Evolutionary conservation across 2,113 vertebrate genomes (phyloP).

Genomic region (Aegotheles bennettii): DNA sequence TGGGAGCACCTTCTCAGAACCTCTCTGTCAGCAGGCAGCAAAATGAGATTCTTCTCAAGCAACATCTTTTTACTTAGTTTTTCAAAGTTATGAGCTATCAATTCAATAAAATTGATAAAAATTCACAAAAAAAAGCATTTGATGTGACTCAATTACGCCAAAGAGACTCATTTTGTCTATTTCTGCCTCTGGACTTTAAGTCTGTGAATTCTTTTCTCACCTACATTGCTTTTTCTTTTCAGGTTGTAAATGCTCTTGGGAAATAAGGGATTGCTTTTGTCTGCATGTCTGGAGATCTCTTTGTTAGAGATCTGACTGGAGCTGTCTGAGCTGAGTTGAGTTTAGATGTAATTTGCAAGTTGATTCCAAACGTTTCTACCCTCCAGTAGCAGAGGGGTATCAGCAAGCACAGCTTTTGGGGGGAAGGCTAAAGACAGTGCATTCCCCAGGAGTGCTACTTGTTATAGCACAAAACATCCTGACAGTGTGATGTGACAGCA

Average conservation of each 20-base stretch:
- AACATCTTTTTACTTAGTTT: background rate
- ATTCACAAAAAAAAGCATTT: background rate
- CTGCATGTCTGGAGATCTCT: background rate
- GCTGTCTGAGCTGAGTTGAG: background rate
- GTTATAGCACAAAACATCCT: background rate
- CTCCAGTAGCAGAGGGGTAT: background rate
- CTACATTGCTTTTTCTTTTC: background rate
- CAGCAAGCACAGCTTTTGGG: background rate
- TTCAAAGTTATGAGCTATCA: background rate
- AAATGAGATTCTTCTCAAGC: background rate
- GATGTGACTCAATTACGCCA: background rate
- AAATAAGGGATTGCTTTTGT: background rate
- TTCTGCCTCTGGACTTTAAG: background rate
- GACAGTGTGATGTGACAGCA: background rate
- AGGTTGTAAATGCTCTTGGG: background rate
- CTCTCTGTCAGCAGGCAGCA: background rate
- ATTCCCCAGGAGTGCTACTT: background rate
- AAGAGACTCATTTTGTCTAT: background rate
- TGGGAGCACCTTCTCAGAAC: background rate
- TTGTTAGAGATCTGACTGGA: background rate
- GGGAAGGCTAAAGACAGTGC: background rate
- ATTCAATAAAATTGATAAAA: background rate
- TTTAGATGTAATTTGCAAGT: background rate
- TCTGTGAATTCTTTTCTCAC: background rate
- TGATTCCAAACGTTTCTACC: background rate